Evolutionary conservation across 2,888 invertebrate species (phyloP).

Genomic region (Nymphalis c-album): DNA sequence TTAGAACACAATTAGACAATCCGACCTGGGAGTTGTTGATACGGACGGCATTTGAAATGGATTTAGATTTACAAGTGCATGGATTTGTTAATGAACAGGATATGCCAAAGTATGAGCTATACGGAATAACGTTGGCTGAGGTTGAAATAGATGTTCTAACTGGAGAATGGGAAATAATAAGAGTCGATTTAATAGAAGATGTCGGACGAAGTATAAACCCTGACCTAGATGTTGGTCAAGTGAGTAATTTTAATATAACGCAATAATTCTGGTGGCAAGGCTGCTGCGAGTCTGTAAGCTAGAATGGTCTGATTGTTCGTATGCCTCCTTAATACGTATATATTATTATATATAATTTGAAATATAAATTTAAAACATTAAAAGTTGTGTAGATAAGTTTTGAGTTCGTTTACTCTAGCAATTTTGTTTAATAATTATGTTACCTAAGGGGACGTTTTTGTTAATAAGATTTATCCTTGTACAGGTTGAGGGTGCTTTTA

Average conservation of each 20-base stretch:
- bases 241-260: slow-evolving; percentile 40
- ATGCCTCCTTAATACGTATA: no score
- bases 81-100: slow-evolving; percentile 44
- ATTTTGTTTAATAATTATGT: no score
- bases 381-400: no score
- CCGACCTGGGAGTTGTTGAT: slow-evolving; percentile 76
- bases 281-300: no score
- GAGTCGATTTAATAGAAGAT: slow-evolving; percentile 85
- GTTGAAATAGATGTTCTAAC: slow-evolving; percentile 87
- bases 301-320: no score
- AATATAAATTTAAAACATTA: no score
- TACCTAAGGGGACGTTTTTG: background rate
- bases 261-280: no score
- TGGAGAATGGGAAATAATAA: slow-evolving; percentile 81
- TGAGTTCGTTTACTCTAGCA: no score
- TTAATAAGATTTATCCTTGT: background rate
- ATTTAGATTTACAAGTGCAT: slow-evolving; percentile 51
- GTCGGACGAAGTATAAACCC: slow-evolving; percentile 84
- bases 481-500: slow-evolving; percentile 85
- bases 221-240: slow-evolving; percentile 84
- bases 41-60: slow-evolving; percentile 55
- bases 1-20: slow-evolving; percentile 57
- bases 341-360: no score
- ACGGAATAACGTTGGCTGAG: slow-evolving; percentile 82
- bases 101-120: slow-evolving; percentile 55